These are phyloP conservation scores for Podarcis lilfordi DNA, from an alignment of 2,797 vertebrate species.

Conservation along the genomic window DNA sequence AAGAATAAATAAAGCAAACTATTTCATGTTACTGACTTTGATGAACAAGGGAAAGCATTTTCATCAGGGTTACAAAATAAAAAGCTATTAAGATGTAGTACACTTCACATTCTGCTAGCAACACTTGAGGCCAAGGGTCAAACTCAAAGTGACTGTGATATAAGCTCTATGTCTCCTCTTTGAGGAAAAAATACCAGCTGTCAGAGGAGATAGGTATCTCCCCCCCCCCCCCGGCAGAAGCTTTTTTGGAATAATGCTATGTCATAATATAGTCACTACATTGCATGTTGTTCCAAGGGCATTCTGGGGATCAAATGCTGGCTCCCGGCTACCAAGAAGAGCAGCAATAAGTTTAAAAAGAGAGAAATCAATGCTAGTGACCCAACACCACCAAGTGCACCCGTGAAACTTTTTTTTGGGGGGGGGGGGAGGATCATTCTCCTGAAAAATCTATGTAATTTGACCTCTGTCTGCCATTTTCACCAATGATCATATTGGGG, in stretches of 20 bases:
- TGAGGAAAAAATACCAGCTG: not conserved
- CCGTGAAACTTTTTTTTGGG: too few species aligned
- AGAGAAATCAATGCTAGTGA: not conserved
- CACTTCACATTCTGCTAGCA: not conserved
- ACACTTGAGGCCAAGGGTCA: not conserved
- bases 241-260: not conserved
- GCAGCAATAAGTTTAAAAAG: not conserved
- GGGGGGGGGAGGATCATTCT: too few species aligned
- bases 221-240: not conserved
- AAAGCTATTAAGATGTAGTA: conserved; percentile 30
- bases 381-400: not conserved
- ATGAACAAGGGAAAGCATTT: conserved; percentile 54
- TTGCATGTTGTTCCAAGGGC: not conserved
- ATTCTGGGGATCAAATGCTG: not conserved
- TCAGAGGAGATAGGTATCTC: not conserved
- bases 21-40: conserved; percentile 49
- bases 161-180: not conserved
- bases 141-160: not conserved
- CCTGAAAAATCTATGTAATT: too few species aligned
- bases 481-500: not conserved
- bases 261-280: not conserved
- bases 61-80: conserved; percentile 48
- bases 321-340: not conserved
- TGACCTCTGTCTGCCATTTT: too few species aligned
- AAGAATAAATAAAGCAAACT: conserved; percentile 46